Evolutionary conservation across 2,888 invertebrate genomes (phyloP).

Genomic region (Rotaria socialis): DNA sequence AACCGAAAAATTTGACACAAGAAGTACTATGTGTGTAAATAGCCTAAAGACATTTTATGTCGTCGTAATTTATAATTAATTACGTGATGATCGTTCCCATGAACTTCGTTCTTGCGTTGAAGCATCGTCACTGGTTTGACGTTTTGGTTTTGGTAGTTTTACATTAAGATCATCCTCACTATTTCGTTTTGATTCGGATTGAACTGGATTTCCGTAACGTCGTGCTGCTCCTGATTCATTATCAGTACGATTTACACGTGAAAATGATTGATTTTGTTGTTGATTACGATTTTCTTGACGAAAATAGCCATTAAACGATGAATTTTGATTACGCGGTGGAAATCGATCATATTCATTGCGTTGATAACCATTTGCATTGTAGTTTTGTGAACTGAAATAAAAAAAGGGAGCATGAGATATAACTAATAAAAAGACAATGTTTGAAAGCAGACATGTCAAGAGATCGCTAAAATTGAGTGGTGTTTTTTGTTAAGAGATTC

Average conservation of each 20-base stretch:
- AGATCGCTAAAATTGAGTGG: too few relatives aligned
- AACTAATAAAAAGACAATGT: too few relatives aligned
- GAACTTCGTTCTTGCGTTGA: not conserved
- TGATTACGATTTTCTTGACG: not conserved
- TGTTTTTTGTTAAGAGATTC: too few relatives aligned
- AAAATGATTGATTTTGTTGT: not conserved
- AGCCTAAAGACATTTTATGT: not conserved
- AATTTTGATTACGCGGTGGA: not conserved
- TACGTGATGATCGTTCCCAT: not conserved
- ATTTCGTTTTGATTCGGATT: not conserved
- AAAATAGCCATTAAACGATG: not conserved
- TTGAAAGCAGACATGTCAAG: too few relatives aligned
- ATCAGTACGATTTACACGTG: not conserved
- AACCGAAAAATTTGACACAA: not conserved
- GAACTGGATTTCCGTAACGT: not conserved
- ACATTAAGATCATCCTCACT: not conserved
- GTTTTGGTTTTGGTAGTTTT: not conserved
- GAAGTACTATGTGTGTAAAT: not conserved
- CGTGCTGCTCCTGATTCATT: not conserved
- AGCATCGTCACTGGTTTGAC: not conserved
- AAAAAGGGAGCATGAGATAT: not conserved
- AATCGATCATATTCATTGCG: not conserved
- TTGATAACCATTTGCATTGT: not conserved
- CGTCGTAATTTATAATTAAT: not conserved
- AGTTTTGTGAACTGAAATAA: not conserved